A percentile compares a stretch with the other conserved stretches of the same genome.
Evolutionary conservation across 2,797 vertebrate species (phyloP).

Genomic region (Fundulus diaphanus): DNA sequence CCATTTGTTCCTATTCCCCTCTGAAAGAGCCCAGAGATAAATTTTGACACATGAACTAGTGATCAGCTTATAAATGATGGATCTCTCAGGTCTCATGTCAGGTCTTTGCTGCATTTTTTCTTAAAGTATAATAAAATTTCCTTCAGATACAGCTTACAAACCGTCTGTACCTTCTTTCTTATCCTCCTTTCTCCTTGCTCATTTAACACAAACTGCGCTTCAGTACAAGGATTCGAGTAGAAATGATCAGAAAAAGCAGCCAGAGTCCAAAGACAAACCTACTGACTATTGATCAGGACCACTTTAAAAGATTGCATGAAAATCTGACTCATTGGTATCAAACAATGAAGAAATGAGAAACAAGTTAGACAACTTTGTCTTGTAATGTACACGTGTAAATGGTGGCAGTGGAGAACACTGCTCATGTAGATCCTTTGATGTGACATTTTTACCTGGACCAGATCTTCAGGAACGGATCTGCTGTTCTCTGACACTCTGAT

Average conservation of each 20-base stretch:
- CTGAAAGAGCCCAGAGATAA: too few relatives aligned
- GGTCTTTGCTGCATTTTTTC: not conserved
- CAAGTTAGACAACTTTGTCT: not conserved
- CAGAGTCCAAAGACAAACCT: not conserved
- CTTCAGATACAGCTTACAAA: not conserved
- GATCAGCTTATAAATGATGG: too few relatives aligned
- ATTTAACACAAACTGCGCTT: not conserved
- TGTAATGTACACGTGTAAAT: not conserved
- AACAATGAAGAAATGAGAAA: not conserved
- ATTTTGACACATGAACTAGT: too few relatives aligned
- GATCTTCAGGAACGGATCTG: constrained; percentile 89
- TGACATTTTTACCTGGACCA: constrained; percentile 89
- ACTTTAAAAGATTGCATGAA: too few relatives aligned
- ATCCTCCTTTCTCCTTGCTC: not conserved
- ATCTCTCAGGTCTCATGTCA: too few relatives aligned
- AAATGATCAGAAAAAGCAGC: not conserved
- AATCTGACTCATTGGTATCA: not conserved
- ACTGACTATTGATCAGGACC: not conserved
- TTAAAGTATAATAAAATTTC: not conserved
- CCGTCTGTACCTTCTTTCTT: not conserved
- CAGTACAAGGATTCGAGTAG: not conserved
- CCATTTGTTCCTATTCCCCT: too few relatives aligned
- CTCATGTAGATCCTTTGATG: not conserved
- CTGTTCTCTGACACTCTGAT: constrained; percentile 94
- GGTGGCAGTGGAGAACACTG: not conserved